These are phyloP conservation scores for Chelon auratus DNA, from an alignment of 2,797 vertebrate genomes.

Conservation along the genomic window DNA sequence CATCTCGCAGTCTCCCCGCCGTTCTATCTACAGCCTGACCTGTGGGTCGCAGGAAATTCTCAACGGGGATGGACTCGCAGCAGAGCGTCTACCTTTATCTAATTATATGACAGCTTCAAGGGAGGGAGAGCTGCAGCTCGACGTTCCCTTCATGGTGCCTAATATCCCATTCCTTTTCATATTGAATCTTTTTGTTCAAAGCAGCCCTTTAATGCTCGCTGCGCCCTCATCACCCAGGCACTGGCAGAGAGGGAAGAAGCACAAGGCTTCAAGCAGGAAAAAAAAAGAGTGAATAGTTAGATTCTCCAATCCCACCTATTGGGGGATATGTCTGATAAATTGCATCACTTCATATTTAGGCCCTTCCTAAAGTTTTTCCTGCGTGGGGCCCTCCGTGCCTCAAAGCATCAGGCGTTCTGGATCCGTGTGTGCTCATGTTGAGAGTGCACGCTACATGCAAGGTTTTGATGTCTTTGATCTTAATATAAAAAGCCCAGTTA, in stretches of 20 bases:
- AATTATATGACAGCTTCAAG: conserved; percentile 81
- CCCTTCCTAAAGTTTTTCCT: conserved; percentile 49
- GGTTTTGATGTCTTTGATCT: conserved; percentile 61
- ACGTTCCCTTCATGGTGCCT: conserved; percentile 66
- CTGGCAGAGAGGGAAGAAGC: conserved; percentile 25
- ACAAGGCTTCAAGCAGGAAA: conserved; percentile 37
- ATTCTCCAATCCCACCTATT: conserved; percentile 61
- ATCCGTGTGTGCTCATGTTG: conserved; percentile 8
- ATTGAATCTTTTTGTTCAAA: conserved; percentile 79
- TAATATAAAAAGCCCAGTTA: conserved; percentile 58
- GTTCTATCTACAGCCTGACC: conserved; percentile 59
- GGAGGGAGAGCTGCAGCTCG: conserved; percentile 55
- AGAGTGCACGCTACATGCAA: conserved; percentile 19
- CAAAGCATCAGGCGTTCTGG: conserved; percentile 12
- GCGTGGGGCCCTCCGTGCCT: conserved; percentile 25
- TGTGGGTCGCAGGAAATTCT: conserved; percentile 59
- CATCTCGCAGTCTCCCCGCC: conserved; percentile 41
- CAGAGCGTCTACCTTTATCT: conserved; percentile 75
- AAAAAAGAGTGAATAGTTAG: conserved; percentile 28
- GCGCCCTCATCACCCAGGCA: conserved; percentile 59
- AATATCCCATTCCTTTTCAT: conserved; percentile 82
- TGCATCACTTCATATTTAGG: conserved; percentile 70
- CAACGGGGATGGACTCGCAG: conserved; percentile 61
- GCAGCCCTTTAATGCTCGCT: conserved; percentile 72
- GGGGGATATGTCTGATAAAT: conserved; percentile 68